These are phyloP conservation scores for Mythimna albipuncta DNA, from an alignment of 2,888 invertebrate species.

Conservation along the genomic window DNA sequence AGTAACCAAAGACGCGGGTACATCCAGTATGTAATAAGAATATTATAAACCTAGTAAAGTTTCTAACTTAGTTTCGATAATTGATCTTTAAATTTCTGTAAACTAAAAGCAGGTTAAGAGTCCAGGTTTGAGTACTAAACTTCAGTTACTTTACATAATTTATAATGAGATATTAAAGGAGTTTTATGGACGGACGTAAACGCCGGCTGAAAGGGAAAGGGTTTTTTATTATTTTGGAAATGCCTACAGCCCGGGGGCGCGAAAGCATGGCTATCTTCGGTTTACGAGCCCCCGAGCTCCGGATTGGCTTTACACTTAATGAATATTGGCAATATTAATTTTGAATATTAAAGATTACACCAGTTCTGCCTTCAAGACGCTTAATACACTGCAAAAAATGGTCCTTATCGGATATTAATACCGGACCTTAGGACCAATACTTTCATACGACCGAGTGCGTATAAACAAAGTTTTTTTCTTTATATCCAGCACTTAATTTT, in stretches of 20 bases:
- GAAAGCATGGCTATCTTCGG: conserved; percentile 61
- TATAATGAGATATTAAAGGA: conserved; percentile 67
- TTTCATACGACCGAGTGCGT: conserved; percentile 14
- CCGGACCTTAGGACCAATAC: conserved; percentile 22
- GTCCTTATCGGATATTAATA: neutral
- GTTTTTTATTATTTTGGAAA: conserved; percentile 69
- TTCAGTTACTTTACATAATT: conserved; percentile 64
- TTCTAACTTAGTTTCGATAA: neutral
- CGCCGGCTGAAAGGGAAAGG: conserved; percentile 58
- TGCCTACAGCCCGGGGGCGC: conserved; percentile 57
- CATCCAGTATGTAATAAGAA: too few species aligned
- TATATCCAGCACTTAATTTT: conserved; percentile 49
- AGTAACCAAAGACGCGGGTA: too few species aligned
- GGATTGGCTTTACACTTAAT: conserved; percentile 59
- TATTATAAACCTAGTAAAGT: too few species aligned
- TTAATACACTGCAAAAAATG: neutral
- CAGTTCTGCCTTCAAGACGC: neutral
- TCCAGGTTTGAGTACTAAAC: conserved; percentile 41
- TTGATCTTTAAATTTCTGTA: conserved; percentile 14
- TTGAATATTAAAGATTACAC: conserved; percentile 28
- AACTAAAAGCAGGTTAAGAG: conserved; percentile 3
- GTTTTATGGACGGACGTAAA: conserved; percentile 64
- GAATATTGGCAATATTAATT: conserved; percentile 59
- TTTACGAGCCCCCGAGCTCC: conserved; percentile 62
- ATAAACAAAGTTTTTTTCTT: conserved; percentile 40